Percentiles rank a stretch among this genome's conserved stretches.
Evolutionary conservation across 2,888 invertebrate species (phyloP).

Genomic region (Aphidoletes aphidimyza): DNA sequence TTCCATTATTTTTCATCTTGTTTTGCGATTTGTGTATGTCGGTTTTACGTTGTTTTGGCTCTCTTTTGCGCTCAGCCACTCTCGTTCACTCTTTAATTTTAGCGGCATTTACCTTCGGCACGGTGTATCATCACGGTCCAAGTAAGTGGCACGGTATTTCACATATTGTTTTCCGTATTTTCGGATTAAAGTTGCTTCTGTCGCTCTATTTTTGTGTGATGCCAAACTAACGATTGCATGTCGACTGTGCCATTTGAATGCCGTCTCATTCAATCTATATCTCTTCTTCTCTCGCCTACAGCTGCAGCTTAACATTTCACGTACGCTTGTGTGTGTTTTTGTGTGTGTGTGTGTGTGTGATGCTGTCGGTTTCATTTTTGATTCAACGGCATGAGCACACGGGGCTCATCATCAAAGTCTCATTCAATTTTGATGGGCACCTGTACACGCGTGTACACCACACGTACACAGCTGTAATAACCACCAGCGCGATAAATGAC

Average conservation of each 20-base stretch:
- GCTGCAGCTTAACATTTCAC: too few species aligned
- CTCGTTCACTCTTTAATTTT: too few species aligned
- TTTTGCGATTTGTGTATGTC: constrained; percentile 43
- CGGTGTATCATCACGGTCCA: not conserved
- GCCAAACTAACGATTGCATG: not conserved
- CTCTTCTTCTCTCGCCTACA: not conserved
- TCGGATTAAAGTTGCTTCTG: constrained; percentile 37
- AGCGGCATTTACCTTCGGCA: too few species aligned
- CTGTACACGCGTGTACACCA: not conserved
- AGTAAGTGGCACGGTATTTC: not conserved
- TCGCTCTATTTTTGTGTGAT: constrained; percentile 9
- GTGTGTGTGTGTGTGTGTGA: not conserved
- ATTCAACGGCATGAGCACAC: not conserved
- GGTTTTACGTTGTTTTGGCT: not conserved
- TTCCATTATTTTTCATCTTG: constrained; percentile 42
- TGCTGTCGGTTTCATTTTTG: not conserved
- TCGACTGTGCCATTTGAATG: not conserved
- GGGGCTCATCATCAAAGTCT: constrained; percentile 16
- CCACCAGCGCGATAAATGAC: constrained; percentile 37
- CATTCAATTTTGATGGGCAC: constrained; percentile 46
- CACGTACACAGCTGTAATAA: not conserved
- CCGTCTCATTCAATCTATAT: too few species aligned
- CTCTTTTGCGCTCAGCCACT: not conserved
- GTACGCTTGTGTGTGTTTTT: too few species aligned
- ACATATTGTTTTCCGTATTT: constrained; percentile 46